phyloP scores from a whole-genome alignment of 2,113 vertebrate genomes.

The Plectropomus leopardus region DNA sequence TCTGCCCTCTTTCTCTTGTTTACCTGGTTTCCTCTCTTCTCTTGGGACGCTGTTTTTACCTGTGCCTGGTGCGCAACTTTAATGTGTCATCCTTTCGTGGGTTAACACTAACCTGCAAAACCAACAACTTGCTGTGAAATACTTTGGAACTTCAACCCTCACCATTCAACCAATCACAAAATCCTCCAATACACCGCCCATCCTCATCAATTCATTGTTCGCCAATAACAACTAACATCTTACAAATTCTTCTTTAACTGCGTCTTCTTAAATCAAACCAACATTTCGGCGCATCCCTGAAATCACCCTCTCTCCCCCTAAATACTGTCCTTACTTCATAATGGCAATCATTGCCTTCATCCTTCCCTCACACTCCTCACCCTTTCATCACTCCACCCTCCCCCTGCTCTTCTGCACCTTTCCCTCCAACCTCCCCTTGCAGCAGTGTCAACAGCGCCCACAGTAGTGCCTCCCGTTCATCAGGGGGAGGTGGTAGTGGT shows the following conservation, averaged over 20 bases:
- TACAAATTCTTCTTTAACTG: not conserved
- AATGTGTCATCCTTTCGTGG: constrained; percentile 4
- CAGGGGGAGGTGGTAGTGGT: constrained; percentile 76
- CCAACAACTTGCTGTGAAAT: constrained; percentile 33
- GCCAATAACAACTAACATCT: not conserved
- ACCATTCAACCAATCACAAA: not conserved
- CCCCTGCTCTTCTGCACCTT: constrained; percentile 42
- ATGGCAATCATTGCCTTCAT: constrained; percentile 16
- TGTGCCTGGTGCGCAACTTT: constrained; percentile 30
- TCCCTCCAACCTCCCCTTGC: constrained; percentile 60
- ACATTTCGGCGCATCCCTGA: not conserved
- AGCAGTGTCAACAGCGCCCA: constrained; percentile 93
- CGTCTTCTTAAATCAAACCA: not conserved
- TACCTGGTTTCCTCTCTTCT: constrained; percentile 26
- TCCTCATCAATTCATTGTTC: not conserved
- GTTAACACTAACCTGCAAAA: constrained; percentile 43
- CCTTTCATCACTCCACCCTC: constrained; percentile 28
- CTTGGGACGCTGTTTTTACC: constrained; percentile 37
- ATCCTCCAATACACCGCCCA: constrained; percentile 4
- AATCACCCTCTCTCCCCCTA: constrained; percentile 11
- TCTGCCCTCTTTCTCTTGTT: constrained; percentile 73
- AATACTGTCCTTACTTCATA: constrained; percentile 29
- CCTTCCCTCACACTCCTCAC: constrained; percentile 25
- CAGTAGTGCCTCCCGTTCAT: constrained; percentile 91
- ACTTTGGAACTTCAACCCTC: constrained; percentile 24